Conservation (phyloP, 2,113 vertebrate genomes). For the Echinops telfairi region DNA sequence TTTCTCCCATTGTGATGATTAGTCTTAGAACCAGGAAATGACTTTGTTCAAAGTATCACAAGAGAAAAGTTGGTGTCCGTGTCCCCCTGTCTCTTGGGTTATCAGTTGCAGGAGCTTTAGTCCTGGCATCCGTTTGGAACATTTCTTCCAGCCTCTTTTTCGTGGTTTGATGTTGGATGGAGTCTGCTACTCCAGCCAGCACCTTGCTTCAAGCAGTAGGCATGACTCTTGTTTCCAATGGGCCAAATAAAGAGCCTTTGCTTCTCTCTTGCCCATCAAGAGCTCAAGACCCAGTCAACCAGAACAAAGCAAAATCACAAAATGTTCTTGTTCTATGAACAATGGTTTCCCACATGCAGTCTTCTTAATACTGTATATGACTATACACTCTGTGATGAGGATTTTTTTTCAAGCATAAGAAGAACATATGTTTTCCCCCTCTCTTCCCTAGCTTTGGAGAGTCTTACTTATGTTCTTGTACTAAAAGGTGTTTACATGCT, state of each 20-base stretch:
- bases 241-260: neutral
- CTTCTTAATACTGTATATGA: neutral
- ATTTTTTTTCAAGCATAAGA: conserved; percentile 12
- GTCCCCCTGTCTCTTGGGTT: neutral
- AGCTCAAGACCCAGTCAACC: neutral
- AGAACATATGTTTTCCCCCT: neutral
- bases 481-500: conserved; percentile 35
- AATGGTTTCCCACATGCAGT: neutral
- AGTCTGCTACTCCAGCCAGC: neutral
- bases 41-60: no score
- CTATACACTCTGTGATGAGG: neutral
- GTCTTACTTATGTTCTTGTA: conserved; percentile 32
- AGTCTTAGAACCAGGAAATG: no score
- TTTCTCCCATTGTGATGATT: no score
- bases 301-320: neutral
- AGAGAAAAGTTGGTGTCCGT: no score
- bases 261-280: neutral
- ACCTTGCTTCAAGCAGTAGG: neutral
- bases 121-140: neutral
- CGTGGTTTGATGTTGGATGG: no score
- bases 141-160: neutral
- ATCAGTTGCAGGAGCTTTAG: neutral
- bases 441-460: neutral
- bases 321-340: neutral
- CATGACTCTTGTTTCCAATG: neutral